Evolutionary conservation across 1,140 invertebrate genomes (phyloP).

Genomic region (Conus betulinus): DNA sequence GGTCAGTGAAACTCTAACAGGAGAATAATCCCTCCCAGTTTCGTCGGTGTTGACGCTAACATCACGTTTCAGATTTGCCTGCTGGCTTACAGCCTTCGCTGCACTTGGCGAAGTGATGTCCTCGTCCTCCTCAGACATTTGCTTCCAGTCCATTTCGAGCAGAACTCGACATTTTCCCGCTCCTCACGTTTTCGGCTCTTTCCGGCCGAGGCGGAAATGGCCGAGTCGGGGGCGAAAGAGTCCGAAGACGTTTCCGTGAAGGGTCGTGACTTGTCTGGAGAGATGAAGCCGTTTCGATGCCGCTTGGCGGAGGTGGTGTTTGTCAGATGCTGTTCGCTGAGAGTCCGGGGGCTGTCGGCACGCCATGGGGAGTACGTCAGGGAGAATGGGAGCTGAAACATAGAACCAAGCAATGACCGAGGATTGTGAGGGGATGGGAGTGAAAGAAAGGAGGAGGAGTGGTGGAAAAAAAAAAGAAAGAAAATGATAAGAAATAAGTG

Average conservation of each 20-base stretch:
- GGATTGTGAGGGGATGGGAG: not conserved
- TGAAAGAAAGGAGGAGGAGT: not conserved
- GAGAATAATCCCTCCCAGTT: not conserved
- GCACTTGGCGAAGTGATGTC: not conserved
- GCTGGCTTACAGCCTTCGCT: too few relatives aligned
- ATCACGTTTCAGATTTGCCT: not conserved
- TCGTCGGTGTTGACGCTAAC: not conserved
- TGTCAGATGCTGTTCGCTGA: not conserved
- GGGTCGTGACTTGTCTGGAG: conserved; percentile 1
- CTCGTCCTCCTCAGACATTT: not conserved
- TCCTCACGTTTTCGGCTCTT: not conserved
- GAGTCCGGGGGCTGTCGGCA: not conserved
- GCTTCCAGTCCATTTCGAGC: not conserved
- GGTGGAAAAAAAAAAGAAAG: not conserved
- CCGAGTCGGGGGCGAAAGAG: not conserved
- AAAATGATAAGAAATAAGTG: not conserved
- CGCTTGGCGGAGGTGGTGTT: not conserved
- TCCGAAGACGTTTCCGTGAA: not conserved
- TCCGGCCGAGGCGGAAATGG: not conserved
- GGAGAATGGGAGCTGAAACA: not conserved
- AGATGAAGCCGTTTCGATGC: conserved; percentile 5
- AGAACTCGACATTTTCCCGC: not conserved
- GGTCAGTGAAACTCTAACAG: too few relatives aligned
- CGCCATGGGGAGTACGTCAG: not conserved
- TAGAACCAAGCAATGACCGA: too few relatives aligned